Evolutionary conservation across 2,888 invertebrate species (phyloP), one percentile per base, ranked within the genome.

Genomic region (Conops quadrifasciatus): DNA sequence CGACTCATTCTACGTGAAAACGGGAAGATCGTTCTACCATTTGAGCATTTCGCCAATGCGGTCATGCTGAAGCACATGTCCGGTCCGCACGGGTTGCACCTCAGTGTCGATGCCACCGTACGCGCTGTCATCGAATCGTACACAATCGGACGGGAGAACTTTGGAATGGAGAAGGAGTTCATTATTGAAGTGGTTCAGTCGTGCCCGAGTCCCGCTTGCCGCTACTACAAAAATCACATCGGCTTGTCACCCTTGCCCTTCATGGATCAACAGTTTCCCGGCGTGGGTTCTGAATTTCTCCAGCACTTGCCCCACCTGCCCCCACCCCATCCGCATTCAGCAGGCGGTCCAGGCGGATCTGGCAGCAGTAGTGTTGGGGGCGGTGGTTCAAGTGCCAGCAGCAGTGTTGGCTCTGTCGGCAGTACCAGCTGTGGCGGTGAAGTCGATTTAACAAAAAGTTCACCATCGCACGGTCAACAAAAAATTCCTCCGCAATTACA

Each of bases 51-150:
- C 88, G 94, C 94, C 1, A 94, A 94, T 88, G 94, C 94, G 68
- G 94, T 95, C 7, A 94, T 94, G 94, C 84, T 95, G 77, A 95
- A 94, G 81, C 94, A 95, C 81, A 94, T 94, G 93, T 94, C 94
- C 80, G 94, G 94, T 0, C 94, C 94, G 0, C 94, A 94, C 83
- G 94, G 94, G 1, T 87, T 94, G 67, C 94, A 95, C 87, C 87
- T 95, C 71, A 93, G 93, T 53, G 88, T 94, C 67, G 94, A 94
- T 85, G 93, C 93, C 47, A 94, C 94, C 16, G 92, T 94, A 47
- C 88, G 94, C 83, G 94, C 94, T 68, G 94, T 93, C 43, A 92
- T 94, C 86, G 94, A 94, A 82, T 94, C 94, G 2, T 94, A 94
- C 78, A 94, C 94, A 75, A 93, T 94, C 82, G 86, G 85, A 0